Base-by-base conservation (phyloP, 2,888 invertebrate species). In the Apocheima hispidaria region DNA sequence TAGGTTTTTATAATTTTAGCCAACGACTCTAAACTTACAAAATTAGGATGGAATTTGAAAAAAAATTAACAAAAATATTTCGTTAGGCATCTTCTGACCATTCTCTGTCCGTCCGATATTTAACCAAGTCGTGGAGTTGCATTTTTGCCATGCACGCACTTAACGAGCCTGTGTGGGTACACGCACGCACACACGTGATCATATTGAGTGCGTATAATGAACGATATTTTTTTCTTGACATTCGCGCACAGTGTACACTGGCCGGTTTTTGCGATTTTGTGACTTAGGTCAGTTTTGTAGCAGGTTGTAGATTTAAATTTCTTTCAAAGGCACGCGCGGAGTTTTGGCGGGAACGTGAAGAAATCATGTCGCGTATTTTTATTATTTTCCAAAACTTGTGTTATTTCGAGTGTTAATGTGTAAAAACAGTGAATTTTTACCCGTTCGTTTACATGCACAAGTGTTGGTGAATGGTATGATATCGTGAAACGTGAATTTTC, bases 61-160 rank as follows among this genome's bases (percentile, higher is more conserved):
- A 9, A 20, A 9, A n/a, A n/a, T 36, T 36, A n/a, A n/a, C 3
- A 36, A 16, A 7, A 16, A 7, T 18, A 2, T 18, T 18, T 2
- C 0, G 3, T 35, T 6, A 35, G n/a, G 2, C 38, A 18, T n/a
- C 38, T 86, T 88, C 68, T 81, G 23, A 1, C 16, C 12, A 26
- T 43, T 40, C 70, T 53, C 51, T 75, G 73, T 77, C 64, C 84
- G 78, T 83, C 86, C 89, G 84, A 90, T 90, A 89, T 89, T 91
- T 89, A 88, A 89, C 84, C 88, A 86, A 91, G 90, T 90, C 89
- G 88, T 81, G 84, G 86, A 88, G 90, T 88, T 83, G 88, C 90
- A 91, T 92, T 92, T 92, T 92, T 92, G 90, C 90, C 79, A 80
- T 83, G 87, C 89, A 90, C 90, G 87, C 90, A 90, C 85, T 82